phyloP scores from a whole-genome alignment of 2,113 vertebrate species.

The Scalopus aquaticus region DNA sequence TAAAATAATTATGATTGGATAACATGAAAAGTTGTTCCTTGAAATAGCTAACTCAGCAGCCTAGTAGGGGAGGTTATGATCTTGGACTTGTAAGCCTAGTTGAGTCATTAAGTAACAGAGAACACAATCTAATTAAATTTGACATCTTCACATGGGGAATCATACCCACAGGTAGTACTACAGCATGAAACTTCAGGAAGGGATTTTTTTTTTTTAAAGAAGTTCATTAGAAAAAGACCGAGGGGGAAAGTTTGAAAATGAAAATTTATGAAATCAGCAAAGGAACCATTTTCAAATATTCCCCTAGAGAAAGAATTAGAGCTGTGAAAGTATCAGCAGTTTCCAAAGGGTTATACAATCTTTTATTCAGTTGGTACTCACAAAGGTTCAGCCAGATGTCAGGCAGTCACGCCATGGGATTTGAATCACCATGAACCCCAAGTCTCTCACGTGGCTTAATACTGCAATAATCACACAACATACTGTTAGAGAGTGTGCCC shows the following conservation, averaged over 20 bases:
- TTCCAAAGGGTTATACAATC: slow-evolving; percentile 52
- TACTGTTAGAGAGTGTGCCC: not conserved
- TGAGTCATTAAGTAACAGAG: slow-evolving; percentile 76
- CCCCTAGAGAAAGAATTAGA: slow-evolving; percentile 67
- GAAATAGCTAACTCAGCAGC: slow-evolving; percentile 49
- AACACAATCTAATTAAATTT: slow-evolving; percentile 77
- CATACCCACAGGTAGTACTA: slow-evolving; percentile 66
- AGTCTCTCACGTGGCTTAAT: not conserved
- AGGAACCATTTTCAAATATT: slow-evolving; percentile 58
- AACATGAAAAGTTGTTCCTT: slow-evolving; percentile 59
- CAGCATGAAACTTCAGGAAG: slow-evolving; percentile 50
- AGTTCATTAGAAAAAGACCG: slow-evolving; percentile 74
- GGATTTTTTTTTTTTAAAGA: slow-evolving; percentile 30
- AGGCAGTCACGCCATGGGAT: not conserved
- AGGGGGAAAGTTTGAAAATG: slow-evolving; percentile 65
- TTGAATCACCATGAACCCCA: not conserved
- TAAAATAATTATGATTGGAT: slow-evolving; percentile 61
- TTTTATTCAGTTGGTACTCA: not conserved
- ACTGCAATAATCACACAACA: not conserved
- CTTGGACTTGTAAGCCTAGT: slow-evolving; percentile 61
- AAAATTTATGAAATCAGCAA: slow-evolving; percentile 72
- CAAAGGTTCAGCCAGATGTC: slow-evolving; percentile 8
- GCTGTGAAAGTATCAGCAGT: slow-evolving; percentile 31
- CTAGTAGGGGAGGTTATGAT: slow-evolving; percentile 61
- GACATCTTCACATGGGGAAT: slow-evolving; percentile 59